These are phyloP conservation scores for Agonum fuliginosum DNA, from an alignment of 2,888 invertebrate genomes.

Conservation along the genomic window DNA sequence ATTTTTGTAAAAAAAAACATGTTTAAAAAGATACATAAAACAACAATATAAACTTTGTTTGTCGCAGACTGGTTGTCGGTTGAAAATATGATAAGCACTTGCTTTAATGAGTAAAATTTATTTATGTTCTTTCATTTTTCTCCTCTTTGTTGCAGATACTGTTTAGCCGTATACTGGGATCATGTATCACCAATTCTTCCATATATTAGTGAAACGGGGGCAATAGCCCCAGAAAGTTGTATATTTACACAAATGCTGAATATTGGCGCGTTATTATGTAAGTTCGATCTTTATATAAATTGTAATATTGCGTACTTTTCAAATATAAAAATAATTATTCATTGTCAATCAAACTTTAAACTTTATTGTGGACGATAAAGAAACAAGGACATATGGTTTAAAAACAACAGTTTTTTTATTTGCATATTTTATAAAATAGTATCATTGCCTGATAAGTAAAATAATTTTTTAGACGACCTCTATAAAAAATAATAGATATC, in stretches of 20 bases:
- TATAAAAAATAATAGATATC: too few relatives aligned
- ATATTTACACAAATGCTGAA: slow-evolving; percentile 78
- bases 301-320: too few relatives aligned
- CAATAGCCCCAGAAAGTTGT: slow-evolving; percentile 78
- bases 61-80: too few relatives aligned
- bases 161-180: slow-evolving; percentile 72
- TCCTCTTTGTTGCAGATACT: slow-evolving; percentile 71
- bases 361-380: background rate
- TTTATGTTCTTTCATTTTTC: background rate
- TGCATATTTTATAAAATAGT: too few relatives aligned
- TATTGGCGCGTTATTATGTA: slow-evolving; percentile 74
- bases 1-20: too few relatives aligned
- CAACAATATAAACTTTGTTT: too few relatives aligned
- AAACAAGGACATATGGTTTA: background rate
- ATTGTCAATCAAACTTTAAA: slow-evolving; percentile 34
- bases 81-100: background rate
- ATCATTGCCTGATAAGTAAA: too few relatives aligned
- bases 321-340: background rate
- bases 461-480: too few relatives aligned
- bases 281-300: too few relatives aligned
- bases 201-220: slow-evolving; percentile 78
- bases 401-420: too few relatives aligned
- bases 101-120: background rate
- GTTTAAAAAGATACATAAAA: too few relatives aligned
- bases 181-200: slow-evolving; percentile 75